These are phyloP conservation scores for Glomeris maerens DNA, from an alignment of 1,140 invertebrate genomes.

Conservation along the genomic window DNA sequence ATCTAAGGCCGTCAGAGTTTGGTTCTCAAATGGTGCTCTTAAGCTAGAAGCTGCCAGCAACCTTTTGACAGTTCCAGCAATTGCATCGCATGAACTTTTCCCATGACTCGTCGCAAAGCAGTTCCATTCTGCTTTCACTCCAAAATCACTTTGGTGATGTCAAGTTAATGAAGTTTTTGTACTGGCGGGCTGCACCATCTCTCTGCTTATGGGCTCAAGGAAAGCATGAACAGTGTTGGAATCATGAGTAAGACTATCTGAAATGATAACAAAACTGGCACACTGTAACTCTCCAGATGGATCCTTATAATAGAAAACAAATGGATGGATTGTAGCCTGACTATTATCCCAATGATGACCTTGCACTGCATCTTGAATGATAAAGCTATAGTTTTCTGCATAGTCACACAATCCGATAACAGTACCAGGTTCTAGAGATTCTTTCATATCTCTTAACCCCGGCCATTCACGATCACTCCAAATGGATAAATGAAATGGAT, in stretches of 20 bases:
- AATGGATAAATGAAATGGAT: too few species aligned
- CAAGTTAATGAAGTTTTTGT: slow-evolving; percentile 26
- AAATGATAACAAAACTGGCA: too few species aligned
- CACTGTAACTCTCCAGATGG: slow-evolving; percentile 7
- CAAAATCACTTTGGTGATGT: slow-evolving; percentile 21
- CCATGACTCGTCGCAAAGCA: slow-evolving; percentile 26
- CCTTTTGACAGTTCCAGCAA: slow-evolving; percentile 20
- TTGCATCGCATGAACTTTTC: slow-evolving; percentile 22
- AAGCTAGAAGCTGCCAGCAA: slow-evolving; percentile 11
- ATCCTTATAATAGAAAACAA: slow-evolving; percentile 14
- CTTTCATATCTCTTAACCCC: too few species aligned
- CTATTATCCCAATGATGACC: slow-evolving; percentile 13
- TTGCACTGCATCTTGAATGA: too few species aligned
- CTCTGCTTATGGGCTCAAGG: too few species aligned
- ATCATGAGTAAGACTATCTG: too few species aligned
- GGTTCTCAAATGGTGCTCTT: background rate
- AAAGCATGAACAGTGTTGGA: too few species aligned
- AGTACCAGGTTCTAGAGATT: too few species aligned
- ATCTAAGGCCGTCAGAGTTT: slow-evolving; percentile 3
- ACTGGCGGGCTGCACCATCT: slow-evolving; percentile 24
- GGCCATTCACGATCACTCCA: too few species aligned
- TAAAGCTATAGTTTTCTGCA: too few species aligned
- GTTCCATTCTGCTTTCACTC: slow-evolving; percentile 20
- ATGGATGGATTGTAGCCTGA: slow-evolving; percentile 15
- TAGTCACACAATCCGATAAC: too few species aligned